Base-by-base conservation (phyloP, 2,888 invertebrate genomes). In the Torymus auratus region DNA sequence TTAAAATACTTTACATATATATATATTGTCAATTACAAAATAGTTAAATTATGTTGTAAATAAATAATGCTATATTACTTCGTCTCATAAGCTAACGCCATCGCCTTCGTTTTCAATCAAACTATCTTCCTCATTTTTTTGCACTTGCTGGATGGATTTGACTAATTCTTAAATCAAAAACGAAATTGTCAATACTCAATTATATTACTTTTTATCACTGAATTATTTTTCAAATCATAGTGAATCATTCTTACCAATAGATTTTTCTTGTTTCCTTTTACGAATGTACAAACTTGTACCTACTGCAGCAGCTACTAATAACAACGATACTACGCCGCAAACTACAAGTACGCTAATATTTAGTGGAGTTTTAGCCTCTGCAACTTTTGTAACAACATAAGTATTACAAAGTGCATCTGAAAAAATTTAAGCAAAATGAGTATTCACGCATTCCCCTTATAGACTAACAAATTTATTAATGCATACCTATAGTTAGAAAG, bases 401-500 rank as follows among this genome's bases (percentile, higher is more conserved):
- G 15, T 52, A 28, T 75, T 81, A 23, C 80, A 81, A 5, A 55
- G 62, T 0, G 62, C 67, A 52, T 53, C 80, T 81, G 20, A n/a
- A 76, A 70, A 15, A 41, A 67, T 52, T 17, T 52, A 50, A 23
- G 14, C 41, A 10, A 11, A 15, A 14, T 41, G 14, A 15, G 0
- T 41, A 20, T 17, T 23, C 4, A n/a, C 14, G 20, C 53, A 17
- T 15, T 50, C 15, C 11, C 13, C 2, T 50, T 68, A 14, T 41
- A n/a, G 7, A 14, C 11, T n/a, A 14, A 13, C 11, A 10, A 23
- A 69, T 41, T 28, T 69, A 58, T 55, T 17, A 23, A 64, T 55
- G 15, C 56, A 2, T 80, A 80, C 84, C 72, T 50, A 84, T 70
- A 20, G 75, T 28, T 5, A 84, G 10, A 50, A 81, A 83, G 70